Conservation (phyloP, 2,113 vertebrate genomes). For the Mirza zaza region DNA sequence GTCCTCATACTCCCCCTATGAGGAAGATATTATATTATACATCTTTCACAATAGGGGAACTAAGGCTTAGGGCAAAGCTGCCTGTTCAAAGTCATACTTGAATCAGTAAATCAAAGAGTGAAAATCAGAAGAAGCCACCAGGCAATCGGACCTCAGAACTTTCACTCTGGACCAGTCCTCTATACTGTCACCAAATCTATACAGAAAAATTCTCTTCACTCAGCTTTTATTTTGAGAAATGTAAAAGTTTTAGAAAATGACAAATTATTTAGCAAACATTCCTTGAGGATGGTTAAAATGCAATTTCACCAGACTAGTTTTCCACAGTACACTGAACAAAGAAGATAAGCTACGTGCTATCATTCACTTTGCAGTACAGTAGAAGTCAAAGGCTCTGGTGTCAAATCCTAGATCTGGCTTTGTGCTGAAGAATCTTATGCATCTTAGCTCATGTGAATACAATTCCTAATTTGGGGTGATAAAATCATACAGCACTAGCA, state of each 20-base stretch:
- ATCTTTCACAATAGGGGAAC: slow-evolving; percentile 4
- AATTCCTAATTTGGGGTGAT: background rate
- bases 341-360: background rate
- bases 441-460: background rate
- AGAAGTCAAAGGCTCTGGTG: background rate
- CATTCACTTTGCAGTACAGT: background rate
- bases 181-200: background rate
- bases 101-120: background rate
- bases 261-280: background rate
- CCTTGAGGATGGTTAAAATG: background rate
- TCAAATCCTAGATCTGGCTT: slow-evolving; percentile 1
- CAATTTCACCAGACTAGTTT: background rate
- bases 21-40: background rate
- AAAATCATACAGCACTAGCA: background rate
- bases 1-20: background rate
- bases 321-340: background rate
- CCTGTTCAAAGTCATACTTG: background rate
- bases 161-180: background rate
- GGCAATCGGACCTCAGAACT: background rate
- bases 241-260: background rate
- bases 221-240: background rate
- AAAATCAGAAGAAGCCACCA: background rate
- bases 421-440: background rate
- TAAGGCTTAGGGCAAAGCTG: background rate
- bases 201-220: background rate